phyloP scores from a whole-genome alignment of 35 echinoderm and acorn worm species.

The Heliocidaris erythrogramma region DNA sequence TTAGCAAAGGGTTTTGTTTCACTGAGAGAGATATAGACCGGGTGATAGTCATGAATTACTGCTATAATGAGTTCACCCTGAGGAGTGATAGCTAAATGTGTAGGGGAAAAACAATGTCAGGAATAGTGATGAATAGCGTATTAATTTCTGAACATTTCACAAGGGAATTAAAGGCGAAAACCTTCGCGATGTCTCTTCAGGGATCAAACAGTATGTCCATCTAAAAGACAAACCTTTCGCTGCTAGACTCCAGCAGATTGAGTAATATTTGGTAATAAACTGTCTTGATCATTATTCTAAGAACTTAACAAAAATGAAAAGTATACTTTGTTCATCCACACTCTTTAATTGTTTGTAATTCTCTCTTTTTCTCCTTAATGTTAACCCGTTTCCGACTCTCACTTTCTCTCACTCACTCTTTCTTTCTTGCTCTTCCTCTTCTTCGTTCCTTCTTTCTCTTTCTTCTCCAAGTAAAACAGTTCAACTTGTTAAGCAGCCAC shows the following conservation, averaged over 20 bases:
- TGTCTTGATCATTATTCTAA: neutral
- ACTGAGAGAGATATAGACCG: neutral
- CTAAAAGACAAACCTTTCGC: neutral
- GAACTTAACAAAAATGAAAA: no score
- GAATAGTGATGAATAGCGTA: neutral
- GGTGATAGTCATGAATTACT: neutral
- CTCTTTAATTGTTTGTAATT: neutral
- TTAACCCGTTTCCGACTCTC: neutral
- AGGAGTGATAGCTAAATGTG: neutral
- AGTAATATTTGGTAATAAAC: neutral
- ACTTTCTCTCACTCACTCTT: neutral
- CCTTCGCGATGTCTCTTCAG: neutral
- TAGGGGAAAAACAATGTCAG: neutral
- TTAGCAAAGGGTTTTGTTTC: neutral
- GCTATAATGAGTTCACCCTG: neutral
- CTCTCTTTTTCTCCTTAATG: neutral
- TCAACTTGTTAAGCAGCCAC: slow-evolving; percentile 30
- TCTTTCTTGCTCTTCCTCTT: neutral
- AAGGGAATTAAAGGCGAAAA: neutral
- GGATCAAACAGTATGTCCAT: neutral
- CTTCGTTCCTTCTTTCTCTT: neutral
- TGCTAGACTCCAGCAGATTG: neutral
- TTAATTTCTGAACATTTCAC: slow-evolving; percentile 5
- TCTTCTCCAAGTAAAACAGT: slow-evolving; percentile 2
- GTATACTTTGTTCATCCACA: neutral